A percentile compares a stretch with the other conserved stretches of the same genome.
phyloP scores from a whole-genome alignment of 1,140 invertebrate species.

The Solenopsis fugax region DNA sequence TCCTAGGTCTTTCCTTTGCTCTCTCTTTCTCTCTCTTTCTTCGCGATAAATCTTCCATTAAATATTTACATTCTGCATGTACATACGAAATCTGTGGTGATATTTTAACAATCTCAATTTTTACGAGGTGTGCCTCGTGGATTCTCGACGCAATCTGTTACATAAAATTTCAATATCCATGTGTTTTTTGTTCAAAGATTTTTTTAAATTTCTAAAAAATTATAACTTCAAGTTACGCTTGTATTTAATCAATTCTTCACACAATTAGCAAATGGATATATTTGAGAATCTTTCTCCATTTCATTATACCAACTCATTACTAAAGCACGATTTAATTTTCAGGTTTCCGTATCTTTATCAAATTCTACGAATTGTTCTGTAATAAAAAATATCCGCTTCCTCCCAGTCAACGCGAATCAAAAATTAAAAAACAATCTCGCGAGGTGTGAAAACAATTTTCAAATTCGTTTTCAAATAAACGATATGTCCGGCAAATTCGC shows the following conservation, averaged over 20 bases:
- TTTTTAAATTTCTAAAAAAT: slow-evolving; percentile 8
- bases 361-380: not conserved
- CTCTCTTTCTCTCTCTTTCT: slow-evolving; percentile 6
- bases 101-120: slow-evolving; percentile 53
- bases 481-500: not conserved
- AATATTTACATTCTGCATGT: slow-evolving; percentile 52
- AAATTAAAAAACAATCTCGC: not conserved
- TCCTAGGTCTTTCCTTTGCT: not conserved
- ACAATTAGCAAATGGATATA: not conserved
- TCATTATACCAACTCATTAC: not conserved
- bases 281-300: not conserved
- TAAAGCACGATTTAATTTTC: slow-evolving; percentile 19
- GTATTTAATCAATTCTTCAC: slow-evolving; percentile 12
- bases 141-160: slow-evolving; percentile 18
- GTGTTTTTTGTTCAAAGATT: slow-evolving; percentile 18
- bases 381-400: not conserved
- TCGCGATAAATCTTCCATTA: slow-evolving; percentile 68
- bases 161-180: slow-evolving; percentile 29
- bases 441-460: not conserved
- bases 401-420: not conserved
- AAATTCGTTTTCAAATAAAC: not conserved
- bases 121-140: not conserved
- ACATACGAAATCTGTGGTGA: slow-evolving; percentile 48
- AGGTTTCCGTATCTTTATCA: not conserved
- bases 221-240: not conserved